A percentile compares a stretch with the other conserved stretches of the same genome.
Evolutionary conservation across 1,140 invertebrate species (phyloP).

Genomic region (Ctenoplectra terminalis): DNA sequence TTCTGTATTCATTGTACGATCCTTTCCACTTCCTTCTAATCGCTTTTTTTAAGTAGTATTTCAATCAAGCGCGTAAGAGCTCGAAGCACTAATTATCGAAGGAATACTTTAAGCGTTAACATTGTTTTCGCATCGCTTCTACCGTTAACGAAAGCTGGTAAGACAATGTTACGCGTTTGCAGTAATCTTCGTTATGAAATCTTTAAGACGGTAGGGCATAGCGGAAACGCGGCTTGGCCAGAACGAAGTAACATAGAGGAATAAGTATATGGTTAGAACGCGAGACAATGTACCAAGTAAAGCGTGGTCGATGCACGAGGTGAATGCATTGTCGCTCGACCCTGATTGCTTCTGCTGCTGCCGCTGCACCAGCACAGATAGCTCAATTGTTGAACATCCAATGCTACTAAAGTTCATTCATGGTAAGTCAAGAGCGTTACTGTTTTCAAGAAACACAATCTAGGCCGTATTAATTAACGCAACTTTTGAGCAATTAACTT

Average conservation of each 20-base stretch:
- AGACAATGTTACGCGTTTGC: neutral
- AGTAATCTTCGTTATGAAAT: slow-evolving; percentile 25
- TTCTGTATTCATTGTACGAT: neutral
- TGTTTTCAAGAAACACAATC: slow-evolving; percentile 27
- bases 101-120: neutral
- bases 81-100: neutral
- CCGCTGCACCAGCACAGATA: slow-evolving; percentile 65
- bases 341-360: slow-evolving; percentile 70
- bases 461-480: neutral
- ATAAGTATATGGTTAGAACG: slow-evolving; percentile 45
- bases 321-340: slow-evolving; percentile 72
- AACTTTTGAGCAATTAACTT: neutral
- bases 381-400: slow-evolving; percentile 72
- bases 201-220: neutral
- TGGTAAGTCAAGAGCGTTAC: slow-evolving; percentile 58
- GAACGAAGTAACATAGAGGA: slow-evolving; percentile 44
- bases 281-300: slow-evolving; percentile 66
- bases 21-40: no score
- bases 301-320: slow-evolving; percentile 69
- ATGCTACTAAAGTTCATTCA: slow-evolving; percentile 72
- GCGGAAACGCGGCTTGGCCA: slow-evolving; percentile 15
- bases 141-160: neutral
- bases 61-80: neutral
- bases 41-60: no score
- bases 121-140: neutral